Percentiles rank a stretch among this genome's conserved stretches.
Conservation (phyloP, 1,140 invertebrate species). For the Acromyrmex echinatior region DNA sequence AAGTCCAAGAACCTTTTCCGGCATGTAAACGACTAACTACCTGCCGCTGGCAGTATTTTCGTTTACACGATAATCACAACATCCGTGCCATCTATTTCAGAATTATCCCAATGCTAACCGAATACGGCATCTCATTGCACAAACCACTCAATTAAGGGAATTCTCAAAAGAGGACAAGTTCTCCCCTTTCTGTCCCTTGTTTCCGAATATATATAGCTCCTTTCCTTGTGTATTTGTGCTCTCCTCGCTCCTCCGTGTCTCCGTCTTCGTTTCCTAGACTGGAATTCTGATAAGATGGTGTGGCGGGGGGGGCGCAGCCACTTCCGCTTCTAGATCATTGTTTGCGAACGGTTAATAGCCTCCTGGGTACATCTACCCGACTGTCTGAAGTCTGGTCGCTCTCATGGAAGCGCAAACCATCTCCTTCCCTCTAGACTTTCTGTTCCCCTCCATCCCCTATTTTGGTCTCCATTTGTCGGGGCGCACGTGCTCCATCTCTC, state of each 20-base stretch:
- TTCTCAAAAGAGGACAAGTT: conserved; percentile 72
- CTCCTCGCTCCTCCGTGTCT: conserved; percentile 29
- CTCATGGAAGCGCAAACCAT: conserved; percentile 76
- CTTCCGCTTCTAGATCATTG: conserved; percentile 85
- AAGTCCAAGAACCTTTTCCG: conserved; percentile 19
- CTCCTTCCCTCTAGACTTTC: conserved; percentile 50
- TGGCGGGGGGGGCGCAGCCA: conserved; percentile 74
- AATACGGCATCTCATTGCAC: conserved; percentile 50
- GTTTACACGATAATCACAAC: conserved; percentile 56
- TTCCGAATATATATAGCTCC: conserved; percentile 44
- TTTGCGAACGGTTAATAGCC: conserved; percentile 86
- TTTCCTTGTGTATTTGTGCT: conserved; percentile 3
- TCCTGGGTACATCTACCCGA: conserved; percentile 81
- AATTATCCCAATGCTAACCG: conserved; percentile 35
- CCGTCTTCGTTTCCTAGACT: conserved; percentile 71
- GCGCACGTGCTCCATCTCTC: conserved; percentile 34
- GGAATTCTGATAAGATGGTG: conserved; percentile 83
- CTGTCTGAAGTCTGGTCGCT: conserved; percentile 77
- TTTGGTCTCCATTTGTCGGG: conserved; percentile 42
- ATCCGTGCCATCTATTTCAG: conserved; percentile 30
- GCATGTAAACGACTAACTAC: conserved; percentile 13
- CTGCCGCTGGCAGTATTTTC: not conserved
- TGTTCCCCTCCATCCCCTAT: conserved; percentile 27
- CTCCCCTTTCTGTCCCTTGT: conserved; percentile 64
- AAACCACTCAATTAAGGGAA: conserved; percentile 79